phyloP scores from a whole-genome alignment of 2,797 vertebrate species.

The Chelon labrosus region DNA sequence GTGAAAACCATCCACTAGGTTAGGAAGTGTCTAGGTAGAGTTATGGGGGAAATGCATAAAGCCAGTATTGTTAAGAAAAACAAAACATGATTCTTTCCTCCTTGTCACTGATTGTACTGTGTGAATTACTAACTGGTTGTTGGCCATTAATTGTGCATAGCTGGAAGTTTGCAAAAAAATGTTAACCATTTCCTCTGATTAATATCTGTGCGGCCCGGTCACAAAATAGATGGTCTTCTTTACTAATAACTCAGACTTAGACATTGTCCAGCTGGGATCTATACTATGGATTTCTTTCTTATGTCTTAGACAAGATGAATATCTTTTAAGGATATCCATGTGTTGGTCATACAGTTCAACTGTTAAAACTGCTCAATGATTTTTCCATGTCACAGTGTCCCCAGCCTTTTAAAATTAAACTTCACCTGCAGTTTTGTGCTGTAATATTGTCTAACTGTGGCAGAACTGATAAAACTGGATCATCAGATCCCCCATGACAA shows the following conservation, averaged over 20 bases:
- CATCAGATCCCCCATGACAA: not conserved
- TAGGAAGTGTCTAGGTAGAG: constrained; percentile 48
- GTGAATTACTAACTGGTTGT: constrained; percentile 58
- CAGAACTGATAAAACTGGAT: not conserved
- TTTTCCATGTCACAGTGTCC: not conserved
- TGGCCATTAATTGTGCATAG: constrained; percentile 59
- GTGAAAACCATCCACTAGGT: constrained; percentile 51
- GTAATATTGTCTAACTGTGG: not conserved
- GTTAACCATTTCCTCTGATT: constrained; percentile 46
- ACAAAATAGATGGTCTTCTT: constrained; percentile 28
- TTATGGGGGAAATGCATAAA: constrained; percentile 57
- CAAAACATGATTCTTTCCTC: constrained; percentile 45
- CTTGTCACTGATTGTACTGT: constrained; percentile 36
- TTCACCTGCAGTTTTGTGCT: not conserved
- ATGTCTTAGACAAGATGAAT: constrained; percentile 2
- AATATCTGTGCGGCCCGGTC: constrained; percentile 36
- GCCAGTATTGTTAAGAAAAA: constrained; percentile 67
- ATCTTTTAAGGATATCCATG: too few relatives aligned
- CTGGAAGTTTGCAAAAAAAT: constrained; percentile 48
- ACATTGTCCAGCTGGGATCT: constrained; percentile 3
- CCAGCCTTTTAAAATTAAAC: not conserved
- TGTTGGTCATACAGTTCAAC: not conserved
- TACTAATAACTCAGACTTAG: constrained; percentile 20
- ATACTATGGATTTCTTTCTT: constrained; percentile 16
- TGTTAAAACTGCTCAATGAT: not conserved